These are phyloP conservation scores for Zaprionus ornatus DNA, from an alignment of 1,140 invertebrate genomes.

Conservation along the genomic window DNA sequence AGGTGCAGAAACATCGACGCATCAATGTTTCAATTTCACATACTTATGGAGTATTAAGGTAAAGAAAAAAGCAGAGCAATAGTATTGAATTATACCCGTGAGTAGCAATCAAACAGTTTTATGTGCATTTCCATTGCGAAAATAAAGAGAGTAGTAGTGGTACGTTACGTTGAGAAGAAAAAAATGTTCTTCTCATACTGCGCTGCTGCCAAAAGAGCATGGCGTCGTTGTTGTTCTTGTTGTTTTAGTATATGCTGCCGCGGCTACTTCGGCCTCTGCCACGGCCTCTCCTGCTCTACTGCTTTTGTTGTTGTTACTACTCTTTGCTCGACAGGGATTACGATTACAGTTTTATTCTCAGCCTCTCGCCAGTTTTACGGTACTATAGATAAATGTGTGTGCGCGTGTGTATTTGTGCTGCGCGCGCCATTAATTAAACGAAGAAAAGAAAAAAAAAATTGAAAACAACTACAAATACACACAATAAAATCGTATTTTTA, in stretches of 20 bases:
- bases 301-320: conserved; percentile 46
- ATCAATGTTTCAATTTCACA: too few relatives aligned
- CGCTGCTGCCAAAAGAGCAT: conserved; percentile 52
- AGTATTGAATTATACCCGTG: conserved; percentile 63
- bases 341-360: conserved; percentile 75
- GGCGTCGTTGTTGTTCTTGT: conserved; percentile 51
- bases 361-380: conserved; percentile 61
- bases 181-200: conserved; percentile 62
- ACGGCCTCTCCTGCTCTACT: conserved; percentile 4
- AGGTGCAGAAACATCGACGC: too few relatives aligned
- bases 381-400: conserved; percentile 52
- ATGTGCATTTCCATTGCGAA: conserved; percentile 40
- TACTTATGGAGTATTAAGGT: conserved; percentile 53
- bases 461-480: conserved; percentile 76
- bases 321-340: conserved; percentile 65
- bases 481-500: conserved; percentile 75
- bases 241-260: conserved; percentile 45
- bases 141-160: conserved; percentile 45
- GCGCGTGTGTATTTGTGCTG: conserved; percentile 49
- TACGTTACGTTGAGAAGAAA: conserved; percentile 67
- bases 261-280: conserved; percentile 29
- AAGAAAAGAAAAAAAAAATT: conserved; percentile 43
- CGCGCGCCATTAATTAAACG: conserved; percentile 77
- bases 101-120: conserved; percentile 58
- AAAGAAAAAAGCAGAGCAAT: conserved; percentile 44